phyloP scores from a whole-genome alignment of 30 jellyfish, hydroid and myxozoan species.

The Clytia hemisphaerica region DNA sequence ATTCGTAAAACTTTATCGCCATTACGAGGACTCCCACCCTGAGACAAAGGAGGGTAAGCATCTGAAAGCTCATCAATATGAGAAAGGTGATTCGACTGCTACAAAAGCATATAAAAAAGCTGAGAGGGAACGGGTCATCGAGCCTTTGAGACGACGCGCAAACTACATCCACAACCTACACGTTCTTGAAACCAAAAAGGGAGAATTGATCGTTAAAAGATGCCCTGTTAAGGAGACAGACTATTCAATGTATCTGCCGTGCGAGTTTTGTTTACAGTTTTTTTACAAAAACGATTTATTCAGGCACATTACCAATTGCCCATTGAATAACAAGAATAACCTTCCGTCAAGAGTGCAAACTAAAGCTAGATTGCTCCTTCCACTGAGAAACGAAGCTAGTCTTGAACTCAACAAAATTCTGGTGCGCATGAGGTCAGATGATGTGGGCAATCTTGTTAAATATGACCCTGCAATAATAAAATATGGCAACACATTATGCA shows the following conservation, averaged over 20 bases:
- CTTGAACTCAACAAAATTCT: background rate
- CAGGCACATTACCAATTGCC: background rate
- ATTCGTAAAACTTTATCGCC: background rate
- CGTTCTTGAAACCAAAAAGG: background rate
- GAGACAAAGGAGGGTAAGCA: background rate
- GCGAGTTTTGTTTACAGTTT: background rate
- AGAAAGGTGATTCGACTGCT: background rate
- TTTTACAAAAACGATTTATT: background rate
- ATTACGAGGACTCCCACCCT: background rate
- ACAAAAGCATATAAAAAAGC: background rate
- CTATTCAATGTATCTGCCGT: background rate
- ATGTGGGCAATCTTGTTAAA: background rate
- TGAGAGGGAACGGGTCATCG: background rate
- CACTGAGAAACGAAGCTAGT: background rate
- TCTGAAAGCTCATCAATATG: background rate
- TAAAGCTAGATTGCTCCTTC: background rate
- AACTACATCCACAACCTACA: background rate
- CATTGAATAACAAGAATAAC: background rate
- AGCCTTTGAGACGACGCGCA: background rate
- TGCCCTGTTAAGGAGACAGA: background rate
- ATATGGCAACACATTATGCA: background rate
- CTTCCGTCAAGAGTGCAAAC: background rate
- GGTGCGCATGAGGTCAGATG: background rate
- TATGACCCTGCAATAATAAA: conserved; percentile 5
- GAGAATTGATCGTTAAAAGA: background rate